Percentiles rank a stretch among this genome's conserved stretches.
Conservation (phyloP, 2,113 vertebrate species). For the Dasyurus viverrinus region DNA sequence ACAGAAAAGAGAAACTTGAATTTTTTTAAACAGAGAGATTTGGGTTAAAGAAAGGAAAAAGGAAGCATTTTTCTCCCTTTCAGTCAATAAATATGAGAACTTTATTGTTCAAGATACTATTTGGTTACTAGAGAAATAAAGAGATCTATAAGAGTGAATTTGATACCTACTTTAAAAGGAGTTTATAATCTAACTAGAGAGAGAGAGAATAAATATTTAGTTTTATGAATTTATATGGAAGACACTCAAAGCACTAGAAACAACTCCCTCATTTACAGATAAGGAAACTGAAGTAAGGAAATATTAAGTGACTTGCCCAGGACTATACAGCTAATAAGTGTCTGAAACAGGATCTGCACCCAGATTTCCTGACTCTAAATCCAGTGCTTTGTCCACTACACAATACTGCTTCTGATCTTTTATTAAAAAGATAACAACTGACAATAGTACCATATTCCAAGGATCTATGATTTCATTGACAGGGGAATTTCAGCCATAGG, state of each 20-base stretch:
- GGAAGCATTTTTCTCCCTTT: conserved; percentile 9
- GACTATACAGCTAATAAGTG: background rate
- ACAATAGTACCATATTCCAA: background rate
- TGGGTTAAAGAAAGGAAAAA: background rate
- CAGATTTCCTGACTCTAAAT: background rate
- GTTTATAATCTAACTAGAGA: background rate
- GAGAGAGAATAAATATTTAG: background rate
- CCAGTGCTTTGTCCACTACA: background rate
- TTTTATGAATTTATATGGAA: background rate
- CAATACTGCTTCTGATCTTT: background rate
- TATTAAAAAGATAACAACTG: background rate
- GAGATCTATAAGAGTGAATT: background rate
- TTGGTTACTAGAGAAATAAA: background rate
- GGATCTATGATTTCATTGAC: background rate
- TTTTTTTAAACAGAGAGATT: conserved; percentile 35
- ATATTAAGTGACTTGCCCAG: background rate
- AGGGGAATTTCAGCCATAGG: background rate
- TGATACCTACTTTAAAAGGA: background rate
- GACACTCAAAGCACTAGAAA: background rate
- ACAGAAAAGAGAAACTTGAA: conserved; percentile 27
- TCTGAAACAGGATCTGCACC: background rate
- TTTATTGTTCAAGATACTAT: background rate
- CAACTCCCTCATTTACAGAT: background rate
- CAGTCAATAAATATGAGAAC: conserved; percentile 12
- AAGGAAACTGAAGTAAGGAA: background rate